Evolutionary conservation across 2,113 vertebrate species (phyloP).

Genomic region (Numenius arquata): DNA sequence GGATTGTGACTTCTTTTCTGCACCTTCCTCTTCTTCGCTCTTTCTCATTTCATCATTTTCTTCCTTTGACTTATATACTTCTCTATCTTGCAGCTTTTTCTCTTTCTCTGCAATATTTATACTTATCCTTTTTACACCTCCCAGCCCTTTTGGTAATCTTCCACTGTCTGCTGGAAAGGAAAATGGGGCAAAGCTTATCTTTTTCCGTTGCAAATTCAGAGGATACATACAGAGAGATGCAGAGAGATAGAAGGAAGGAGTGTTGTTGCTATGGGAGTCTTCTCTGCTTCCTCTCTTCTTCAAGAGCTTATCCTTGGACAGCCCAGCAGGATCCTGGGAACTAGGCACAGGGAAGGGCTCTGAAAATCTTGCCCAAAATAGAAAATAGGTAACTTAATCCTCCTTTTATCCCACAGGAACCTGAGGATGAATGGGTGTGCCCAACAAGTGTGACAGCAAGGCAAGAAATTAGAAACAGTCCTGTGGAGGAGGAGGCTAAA

Average conservation of each 20-base stretch:
- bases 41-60: not conserved
- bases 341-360: not conserved
- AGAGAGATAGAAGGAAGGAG: not conserved
- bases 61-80: not conserved
- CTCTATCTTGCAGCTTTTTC: not conserved
- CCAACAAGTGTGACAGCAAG: not conserved
- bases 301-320: not conserved
- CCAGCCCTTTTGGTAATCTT: not conserved
- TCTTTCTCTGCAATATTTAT: not conserved
- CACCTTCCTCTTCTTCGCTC: not conserved
- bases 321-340: not conserved
- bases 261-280: not conserved
- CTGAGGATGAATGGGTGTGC: not conserved
- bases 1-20: not conserved
- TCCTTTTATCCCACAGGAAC: not conserved
- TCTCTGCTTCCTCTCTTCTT: not conserved
- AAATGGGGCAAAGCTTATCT: not conserved
- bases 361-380: not conserved
- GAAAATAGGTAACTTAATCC: conserved; percentile 15
- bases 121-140: not conserved
- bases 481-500: not conserved
- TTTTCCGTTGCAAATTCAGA: not conserved
- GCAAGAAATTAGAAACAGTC: conserved; percentile 9
- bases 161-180: not conserved
- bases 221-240: not conserved